Base-by-base conservation (phyloP, 2,888 invertebrate species). In the Ceraclea dissimilis region DNA sequence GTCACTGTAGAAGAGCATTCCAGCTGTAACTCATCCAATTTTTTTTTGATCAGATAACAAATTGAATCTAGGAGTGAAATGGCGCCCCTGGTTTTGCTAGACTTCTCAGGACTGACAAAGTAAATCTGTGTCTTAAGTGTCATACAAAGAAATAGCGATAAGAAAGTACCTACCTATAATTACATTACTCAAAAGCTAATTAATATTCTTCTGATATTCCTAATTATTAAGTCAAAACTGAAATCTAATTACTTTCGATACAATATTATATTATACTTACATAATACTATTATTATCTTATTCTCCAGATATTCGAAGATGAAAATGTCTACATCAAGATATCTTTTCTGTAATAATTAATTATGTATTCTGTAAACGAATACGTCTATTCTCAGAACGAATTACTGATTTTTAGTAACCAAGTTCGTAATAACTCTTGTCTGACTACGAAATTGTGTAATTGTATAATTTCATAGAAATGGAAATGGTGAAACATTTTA, bases 21-120 rank as follows among this genome's bases (percentile, higher is more conserved):
- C 46, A 46, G 20, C 46, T 20, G 46, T 46, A 19, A 46, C 46
- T 46, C 46, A 46, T 46, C 46, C 46, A 46, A 46, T 46, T 46
- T 46, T 46, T 19, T 46, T 46, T 46, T 46, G 11, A 46, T 46
- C 46, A 19, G 46, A 46, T 46, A 46, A 46, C 46, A 46, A 39
- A 39, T 16, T 39, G n/a, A n/a, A n/a, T n/a, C n/a, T n/a, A 16
- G 2, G 39, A 16, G 39, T 13, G n/a, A n/a, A 39, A 13, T 4
- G 39, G 39, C 39, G 16, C n/a, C 13, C 13, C 39, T 39, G 39
- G 39, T 39, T 39, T 39, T 39, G 13, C 39, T 39, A 39, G 39
- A 39, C 13, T 39, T 39, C 13, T 13, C 39, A 39, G 39, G 39
- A 39, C 13, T 16, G 39, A 39, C 39, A 39, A 16, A 39, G 16